Base-by-base conservation (phyloP, 2,113 vertebrate species). In the Cygnus atratus region DNA sequence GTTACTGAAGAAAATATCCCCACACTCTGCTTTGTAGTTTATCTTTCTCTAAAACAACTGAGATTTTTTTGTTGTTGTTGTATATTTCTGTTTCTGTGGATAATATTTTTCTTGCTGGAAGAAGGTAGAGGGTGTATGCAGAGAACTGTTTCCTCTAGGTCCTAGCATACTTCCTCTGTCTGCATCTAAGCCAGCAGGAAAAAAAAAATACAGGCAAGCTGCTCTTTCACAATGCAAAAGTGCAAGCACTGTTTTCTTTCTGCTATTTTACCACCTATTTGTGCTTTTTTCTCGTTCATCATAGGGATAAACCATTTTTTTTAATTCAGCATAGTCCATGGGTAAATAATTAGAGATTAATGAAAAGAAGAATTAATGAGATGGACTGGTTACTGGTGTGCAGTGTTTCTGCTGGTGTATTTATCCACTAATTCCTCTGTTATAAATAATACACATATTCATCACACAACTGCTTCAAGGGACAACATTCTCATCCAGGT, bases 401-500 rank as follows among this genome's bases (percentile, higher is more conserved):
- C 70, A 54, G 43, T 63, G 43, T 12, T 94, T 92, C 29, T 71
- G 46, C 54, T 52, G 13, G 19, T 41, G 33, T 79, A 68, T 94
- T 94, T 96, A 82, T 57, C 73, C 35, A 48, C 44, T 55, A 44
- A 84, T 75, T 88, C 61, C 86, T 72, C 73, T 93, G 57, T 93
- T 96, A 90, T 90, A 85, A 96, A 95, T 95, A 95, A 94, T 92
- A 96, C 88, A 94, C 80, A 26, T 75, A 94, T 58, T 94, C 77
- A 90, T 96, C 86, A 76, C 6, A 2, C 44, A 50, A 91, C 54
- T 84, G 92, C 90, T 96, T 68, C 70, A 78, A 95, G 90, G 88
- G 50, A 86, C 54, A 90, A 63, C 73, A 58, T 73, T 88, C 83
- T 94, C 80, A 94, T 82, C 86, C 73, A 88, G 58, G 77, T 72